phyloP scores from a whole-genome alignment of 2,888 invertebrate species.

The Suillia variegata region DNA sequence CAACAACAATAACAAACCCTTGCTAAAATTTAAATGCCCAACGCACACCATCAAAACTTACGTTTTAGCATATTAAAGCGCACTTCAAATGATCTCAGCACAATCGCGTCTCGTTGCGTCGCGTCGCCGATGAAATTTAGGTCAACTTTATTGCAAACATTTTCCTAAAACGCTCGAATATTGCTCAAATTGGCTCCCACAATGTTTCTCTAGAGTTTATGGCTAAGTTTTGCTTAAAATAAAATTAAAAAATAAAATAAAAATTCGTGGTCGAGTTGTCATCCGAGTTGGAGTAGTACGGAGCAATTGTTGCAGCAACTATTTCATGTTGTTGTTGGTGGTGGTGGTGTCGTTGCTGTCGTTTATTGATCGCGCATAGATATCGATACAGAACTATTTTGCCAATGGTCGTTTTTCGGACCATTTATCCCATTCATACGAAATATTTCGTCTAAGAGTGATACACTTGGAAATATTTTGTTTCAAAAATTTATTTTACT shows the following conservation, averaged over 20 bases:
- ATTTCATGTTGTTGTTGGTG: neutral
- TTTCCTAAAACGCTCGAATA: neutral
- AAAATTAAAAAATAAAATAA: too few relatives aligned
- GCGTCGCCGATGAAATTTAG: neutral
- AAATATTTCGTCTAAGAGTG: too few relatives aligned
- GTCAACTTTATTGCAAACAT: neutral
- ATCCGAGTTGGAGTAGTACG: too few relatives aligned
- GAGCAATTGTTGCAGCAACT: neutral
- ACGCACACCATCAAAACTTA: neutral
- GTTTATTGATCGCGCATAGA: neutral
- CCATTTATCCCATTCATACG: too few relatives aligned
- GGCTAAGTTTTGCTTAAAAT: neutral
- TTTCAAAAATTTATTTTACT: too few relatives aligned
- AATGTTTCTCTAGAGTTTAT: neutral
- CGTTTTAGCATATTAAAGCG: neutral
- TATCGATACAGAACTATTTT: neutral
- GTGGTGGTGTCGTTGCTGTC: neutral
- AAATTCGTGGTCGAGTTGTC: neutral
- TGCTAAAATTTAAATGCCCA: neutral
- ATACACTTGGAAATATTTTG: too few relatives aligned
- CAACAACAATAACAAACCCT: neutral
- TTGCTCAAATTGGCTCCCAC: constrained; percentile 4
- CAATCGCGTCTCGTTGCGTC: too few relatives aligned
- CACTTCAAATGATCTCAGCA: neutral
- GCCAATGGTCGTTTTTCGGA: neutral